phyloP scores from a whole-genome alignment of 2,797 vertebrate species.

The Hydrocynus forskahlii region DNA sequence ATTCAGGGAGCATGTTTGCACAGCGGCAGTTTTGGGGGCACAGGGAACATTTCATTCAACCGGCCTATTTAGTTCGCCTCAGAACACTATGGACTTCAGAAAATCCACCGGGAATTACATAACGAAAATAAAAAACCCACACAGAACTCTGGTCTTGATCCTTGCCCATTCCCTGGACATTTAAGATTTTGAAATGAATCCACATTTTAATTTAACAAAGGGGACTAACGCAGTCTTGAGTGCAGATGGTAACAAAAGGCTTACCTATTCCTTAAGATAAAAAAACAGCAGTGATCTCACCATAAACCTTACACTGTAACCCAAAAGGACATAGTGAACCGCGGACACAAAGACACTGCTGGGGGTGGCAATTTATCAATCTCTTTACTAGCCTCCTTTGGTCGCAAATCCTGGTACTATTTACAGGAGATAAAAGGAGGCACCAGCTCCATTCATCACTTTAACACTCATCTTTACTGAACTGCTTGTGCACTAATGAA shows the following conservation, averaged over 20 bases:
- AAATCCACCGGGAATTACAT: conserved; percentile 67
- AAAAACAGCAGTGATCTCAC: background rate
- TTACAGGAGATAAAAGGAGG: conserved; percentile 71
- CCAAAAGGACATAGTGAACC: conserved; percentile 31
- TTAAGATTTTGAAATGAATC: conserved; percentile 51
- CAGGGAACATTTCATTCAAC: conserved; percentile 60
- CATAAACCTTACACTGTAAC: background rate
- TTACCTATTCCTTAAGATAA: background rate
- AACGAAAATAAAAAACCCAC: conserved; percentile 60
- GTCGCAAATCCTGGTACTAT: conserved; percentile 74
- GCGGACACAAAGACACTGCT: conserved; percentile 73
- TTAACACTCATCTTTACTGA: conserved; percentile 70
- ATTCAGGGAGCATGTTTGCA: conserved; percentile 68
- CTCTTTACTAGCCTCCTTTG: conserved; percentile 63
- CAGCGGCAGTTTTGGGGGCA: conserved; percentile 63
- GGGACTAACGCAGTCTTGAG: background rate
- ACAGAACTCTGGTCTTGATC: conserved; percentile 56
- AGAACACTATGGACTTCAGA: conserved; percentile 57
- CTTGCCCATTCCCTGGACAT: conserved; percentile 52
- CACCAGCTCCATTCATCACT: conserved; percentile 68
- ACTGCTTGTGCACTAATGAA: conserved; percentile 63
- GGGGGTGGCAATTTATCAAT: conserved; percentile 67
- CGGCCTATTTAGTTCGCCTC: conserved; percentile 47
- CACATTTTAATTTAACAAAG: conserved; percentile 36
- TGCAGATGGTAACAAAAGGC: conserved; percentile 3